Conservation (phyloP, 2,113 vertebrate genomes). For the Thinocorus orbignyianus region DNA sequence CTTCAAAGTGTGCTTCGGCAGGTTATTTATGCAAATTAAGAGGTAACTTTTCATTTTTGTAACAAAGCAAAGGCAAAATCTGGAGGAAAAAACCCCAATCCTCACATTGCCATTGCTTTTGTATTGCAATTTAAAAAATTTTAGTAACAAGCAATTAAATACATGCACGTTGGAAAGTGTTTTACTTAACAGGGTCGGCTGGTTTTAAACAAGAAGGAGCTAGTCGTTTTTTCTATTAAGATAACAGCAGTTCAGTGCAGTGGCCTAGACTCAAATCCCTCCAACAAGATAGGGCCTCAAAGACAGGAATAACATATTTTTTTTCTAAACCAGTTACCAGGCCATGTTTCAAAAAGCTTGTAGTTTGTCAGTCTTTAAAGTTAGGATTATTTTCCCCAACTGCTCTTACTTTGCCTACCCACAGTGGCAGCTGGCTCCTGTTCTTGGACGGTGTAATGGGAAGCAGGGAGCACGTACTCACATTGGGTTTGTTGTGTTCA, state of each 20-base stretch:
- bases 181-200: background rate
- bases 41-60: background rate
- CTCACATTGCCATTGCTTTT: background rate
- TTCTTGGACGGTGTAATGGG: fast-evolving
- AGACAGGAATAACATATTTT: background rate
- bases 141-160: background rate
- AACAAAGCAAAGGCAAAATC: background rate
- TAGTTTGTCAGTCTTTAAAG: background rate
- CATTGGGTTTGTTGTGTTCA: background rate
- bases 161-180: background rate
- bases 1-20: background rate
- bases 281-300: background rate
- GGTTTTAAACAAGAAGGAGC: background rate
- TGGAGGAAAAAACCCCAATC: background rate
- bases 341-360: background rate
- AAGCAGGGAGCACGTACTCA: no score
- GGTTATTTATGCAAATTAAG: background rate
- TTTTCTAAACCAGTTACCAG: background rate
- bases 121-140: background rate
- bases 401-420: background rate
- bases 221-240: background rate
- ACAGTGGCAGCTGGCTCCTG: background rate
- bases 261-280: background rate
- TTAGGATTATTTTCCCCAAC: background rate
- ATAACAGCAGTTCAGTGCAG: background rate